Base-by-base conservation (phyloP, 2,888 invertebrate genomes). In the Drosophila prolongata region DNA sequence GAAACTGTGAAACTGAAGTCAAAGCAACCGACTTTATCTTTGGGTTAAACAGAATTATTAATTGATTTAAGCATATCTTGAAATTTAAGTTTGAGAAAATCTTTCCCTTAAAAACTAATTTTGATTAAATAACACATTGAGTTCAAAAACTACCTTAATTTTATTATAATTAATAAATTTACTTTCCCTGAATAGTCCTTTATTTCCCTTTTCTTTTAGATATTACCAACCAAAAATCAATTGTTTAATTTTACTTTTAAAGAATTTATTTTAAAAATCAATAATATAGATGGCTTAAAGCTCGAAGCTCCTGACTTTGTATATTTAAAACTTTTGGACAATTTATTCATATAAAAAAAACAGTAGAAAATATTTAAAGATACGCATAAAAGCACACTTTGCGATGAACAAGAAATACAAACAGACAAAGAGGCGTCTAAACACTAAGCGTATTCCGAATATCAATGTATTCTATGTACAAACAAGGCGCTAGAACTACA, bases 401-500 rank as follows among this genome's bases (percentile, higher is more conserved):
- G 44, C 34, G 52, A 38, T 13, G 27, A 27, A 19, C 54, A 38
- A 30, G 37, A 13, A 6, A 16, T 40, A 46, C 16, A 59, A 9
- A 10, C 11, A 61, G 44, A 46, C 44, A 30, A 43, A 34, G 42
- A 16, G 34, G 34, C 53, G 3, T 16, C 54, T 46, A 43, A 34
- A 30, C 24, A 13, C 65, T 71, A 64, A 46, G 55, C 72, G 50
- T 71, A 70, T 54, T 49, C 42, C 37, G 30, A 58, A 50, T 44
- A 43, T 30, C n/a, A 56, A 16, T 38, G 27, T 56, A 52, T 52
- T 56, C 46, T 71, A 71, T 71, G 37, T 71, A 73, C 70, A 71
- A 73, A 55, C 42, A 53, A 69, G 35, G 37, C 55, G 30, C 37
- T 73, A 56, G 14, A 14, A 55, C 70, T 70, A 72, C 8, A 16